Evolutionary conservation across 2,888 invertebrate species (phyloP).

Genomic region (Microdon myrmicae): DNA sequence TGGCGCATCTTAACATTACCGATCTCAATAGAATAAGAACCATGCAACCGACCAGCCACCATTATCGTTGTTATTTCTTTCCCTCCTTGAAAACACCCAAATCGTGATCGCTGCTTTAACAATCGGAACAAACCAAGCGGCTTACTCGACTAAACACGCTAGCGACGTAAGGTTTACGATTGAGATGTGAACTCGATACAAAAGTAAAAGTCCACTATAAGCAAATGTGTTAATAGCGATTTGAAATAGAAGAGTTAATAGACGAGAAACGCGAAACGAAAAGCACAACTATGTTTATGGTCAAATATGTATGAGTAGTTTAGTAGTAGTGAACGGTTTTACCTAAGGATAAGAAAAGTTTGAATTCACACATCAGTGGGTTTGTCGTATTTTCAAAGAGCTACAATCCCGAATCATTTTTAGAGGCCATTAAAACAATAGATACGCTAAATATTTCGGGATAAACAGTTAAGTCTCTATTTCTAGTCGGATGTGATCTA

Average conservation of each 20-base stretch:
- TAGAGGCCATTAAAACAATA: constrained; percentile 10
- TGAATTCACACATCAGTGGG: constrained; percentile 21
- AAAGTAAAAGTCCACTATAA: constrained; percentile 52
- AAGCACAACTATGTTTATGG: no score
- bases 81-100: no score
- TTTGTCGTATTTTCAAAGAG: not conserved
- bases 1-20: no score
- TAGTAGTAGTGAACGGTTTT: no score
- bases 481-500: constrained; percentile 7
- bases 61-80: no score
- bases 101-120: constrained; percentile 37
- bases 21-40: no score
- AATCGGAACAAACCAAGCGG: constrained; percentile 3
- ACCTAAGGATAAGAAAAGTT: constrained; percentile 23
- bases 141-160: not conserved
- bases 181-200: constrained; percentile 50
- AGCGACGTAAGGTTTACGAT: constrained; percentile 31
- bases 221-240: constrained; percentile 25
- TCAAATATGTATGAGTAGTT: no score
- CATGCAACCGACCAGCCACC: no score
- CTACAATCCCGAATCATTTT: constrained; percentile 2
- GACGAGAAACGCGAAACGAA: no score
- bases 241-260: no score
- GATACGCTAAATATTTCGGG: no score
- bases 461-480: no score